Evolutionary conservation across 2,797 vertebrate species (phyloP), one percentile per base, ranked within the genome.

Genomic region (Chanos chanos): DNA sequence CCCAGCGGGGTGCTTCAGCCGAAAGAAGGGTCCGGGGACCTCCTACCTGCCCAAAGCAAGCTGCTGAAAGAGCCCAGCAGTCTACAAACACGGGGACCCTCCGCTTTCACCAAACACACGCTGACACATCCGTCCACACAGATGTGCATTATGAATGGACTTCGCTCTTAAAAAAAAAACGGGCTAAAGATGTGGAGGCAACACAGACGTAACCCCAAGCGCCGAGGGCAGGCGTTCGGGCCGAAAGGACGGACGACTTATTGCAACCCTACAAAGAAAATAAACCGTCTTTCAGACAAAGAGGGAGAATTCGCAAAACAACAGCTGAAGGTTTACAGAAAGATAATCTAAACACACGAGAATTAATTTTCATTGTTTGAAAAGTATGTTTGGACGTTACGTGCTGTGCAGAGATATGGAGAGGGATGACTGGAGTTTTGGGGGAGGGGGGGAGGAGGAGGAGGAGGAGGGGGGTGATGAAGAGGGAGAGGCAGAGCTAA

Each of bases 341-440:
- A 70, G 57, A 54, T 61, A 70, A 70, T 70, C 68, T 65, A 70
- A 70, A 70, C 62, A 70, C 5, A 4, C 48, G 74, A 76, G 66
- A 76, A 65, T 73, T 73, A 50, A 71, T 73, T 73, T 60, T 63
- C 64, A 73, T 54, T 73, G 71, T 76, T 76, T 76, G 64, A 55
- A n/a, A 76, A 73, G 71, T 68, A 69, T 75, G 71, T 76, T 71
- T 73, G 73, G 55, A 56, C 59, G 66, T 30, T 43, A 56, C 62
- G 68, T 56, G 47, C 47, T 33, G 41, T 1, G 15, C 50, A 54
- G 60, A 39, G 54, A 24, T 28, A 54, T 27, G 40, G 47, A 68
- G 58, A 40, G 61, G 68, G 64, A 71, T 74, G 72, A n/a, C 64
- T 44, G 55, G 47, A 51, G 52, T 40, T 36, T 52, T 66, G 53